Conservation (phyloP, 2,888 invertebrate species). For the Spisula subtruncata region DNA sequence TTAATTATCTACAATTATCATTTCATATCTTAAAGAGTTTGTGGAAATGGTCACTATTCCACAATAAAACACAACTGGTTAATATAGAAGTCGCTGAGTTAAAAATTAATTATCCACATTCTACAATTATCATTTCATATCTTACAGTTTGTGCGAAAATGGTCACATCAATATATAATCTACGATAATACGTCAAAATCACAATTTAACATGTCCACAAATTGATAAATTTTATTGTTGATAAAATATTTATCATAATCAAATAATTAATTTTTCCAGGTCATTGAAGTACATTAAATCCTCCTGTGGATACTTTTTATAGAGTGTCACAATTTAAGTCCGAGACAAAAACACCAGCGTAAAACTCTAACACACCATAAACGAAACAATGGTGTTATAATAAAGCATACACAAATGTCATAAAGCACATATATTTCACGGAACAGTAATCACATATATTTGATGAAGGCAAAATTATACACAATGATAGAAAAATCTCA, state of each 20-base stretch:
- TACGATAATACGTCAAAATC: neutral
- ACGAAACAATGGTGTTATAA: neutral
- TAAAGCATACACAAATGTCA: neutral
- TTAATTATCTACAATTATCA: too few relatives aligned
- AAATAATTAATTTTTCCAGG: neutral
- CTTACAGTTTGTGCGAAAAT: neutral
- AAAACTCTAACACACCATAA: neutral
- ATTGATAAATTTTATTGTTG: too few relatives aligned
- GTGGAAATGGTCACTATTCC: too few relatives aligned
- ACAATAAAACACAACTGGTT: neutral
- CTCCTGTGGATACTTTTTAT: neutral
- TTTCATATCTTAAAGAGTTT: too few relatives aligned
- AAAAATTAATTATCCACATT: neutral
- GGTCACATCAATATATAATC: too few relatives aligned
- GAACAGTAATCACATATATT: neutral
- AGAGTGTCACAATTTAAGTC: neutral
- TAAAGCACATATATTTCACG: conserved; percentile 1
- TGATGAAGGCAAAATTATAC: conserved; percentile 11
- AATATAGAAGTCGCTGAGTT: neutral
- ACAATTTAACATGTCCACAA: neutral
- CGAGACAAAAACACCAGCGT: neutral
- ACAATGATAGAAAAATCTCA: neutral
- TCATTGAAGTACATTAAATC: neutral
- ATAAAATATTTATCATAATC: too few relatives aligned
- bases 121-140: neutral